A percentile compares a stretch with the other conserved stretches of the same genome.
phyloP scores from a whole-genome alignment of 1,140 invertebrate genomes.

The Microplitis mediator region DNA sequence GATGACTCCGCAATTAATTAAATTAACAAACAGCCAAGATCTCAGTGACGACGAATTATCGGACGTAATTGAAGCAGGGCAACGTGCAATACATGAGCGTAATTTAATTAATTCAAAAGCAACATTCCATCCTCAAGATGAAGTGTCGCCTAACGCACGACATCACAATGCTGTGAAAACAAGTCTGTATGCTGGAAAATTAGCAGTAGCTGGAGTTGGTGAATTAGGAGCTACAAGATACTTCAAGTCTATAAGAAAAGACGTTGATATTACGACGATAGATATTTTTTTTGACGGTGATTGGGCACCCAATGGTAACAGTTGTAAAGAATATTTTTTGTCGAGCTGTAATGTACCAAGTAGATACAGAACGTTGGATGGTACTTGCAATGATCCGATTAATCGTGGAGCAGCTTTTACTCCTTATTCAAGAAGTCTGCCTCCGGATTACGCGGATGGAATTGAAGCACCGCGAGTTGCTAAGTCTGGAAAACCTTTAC shows the following conservation, averaged over 20 bases:
- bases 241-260: constrained; percentile 52
- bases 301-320: constrained; percentile 49
- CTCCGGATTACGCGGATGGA: constrained; percentile 80
- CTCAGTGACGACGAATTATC: neutral
- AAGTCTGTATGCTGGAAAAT: constrained; percentile 62
- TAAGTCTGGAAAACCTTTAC: constrained; percentile 64
- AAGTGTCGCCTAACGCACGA: constrained; percentile 68
- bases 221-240: constrained; percentile 70
- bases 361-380: constrained; percentile 75
- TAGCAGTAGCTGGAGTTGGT: constrained; percentile 69
- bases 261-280: constrained; percentile 41
- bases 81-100: neutral
- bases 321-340: constrained; percentile 45
- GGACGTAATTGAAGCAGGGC: neutral
- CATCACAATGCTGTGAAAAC: constrained; percentile 74
- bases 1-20: neutral
- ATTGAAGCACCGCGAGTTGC: constrained; percentile 72
- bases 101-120: constrained; percentile 60
- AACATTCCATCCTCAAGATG: constrained; percentile 54
- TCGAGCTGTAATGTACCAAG: constrained; percentile 42
- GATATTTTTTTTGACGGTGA: constrained; percentile 64
- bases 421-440: constrained; percentile 75
- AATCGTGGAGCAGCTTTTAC: constrained; percentile 76
- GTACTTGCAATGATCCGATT: constrained; percentile 77
- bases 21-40: neutral